Conservation (phyloP, 2,113 vertebrate genomes). For the Leucopsar rothschildi region DNA sequence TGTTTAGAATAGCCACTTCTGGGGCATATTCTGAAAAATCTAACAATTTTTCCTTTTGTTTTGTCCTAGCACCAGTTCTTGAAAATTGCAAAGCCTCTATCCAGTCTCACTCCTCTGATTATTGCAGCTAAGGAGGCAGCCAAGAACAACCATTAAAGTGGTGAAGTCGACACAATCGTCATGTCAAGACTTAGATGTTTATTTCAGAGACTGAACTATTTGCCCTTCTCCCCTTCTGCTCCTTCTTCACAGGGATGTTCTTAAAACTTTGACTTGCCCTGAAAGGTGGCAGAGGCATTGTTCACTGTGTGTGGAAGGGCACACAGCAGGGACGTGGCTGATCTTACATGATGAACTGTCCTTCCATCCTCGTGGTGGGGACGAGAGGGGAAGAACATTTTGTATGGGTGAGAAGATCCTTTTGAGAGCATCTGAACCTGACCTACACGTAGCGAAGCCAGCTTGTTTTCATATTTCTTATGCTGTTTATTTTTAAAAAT, state of each 20-base stretch:
- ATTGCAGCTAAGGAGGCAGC: conserved; percentile 92
- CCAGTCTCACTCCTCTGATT: conserved; percentile 96
- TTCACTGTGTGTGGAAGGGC: not conserved
- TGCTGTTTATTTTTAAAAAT: conserved; percentile 45
- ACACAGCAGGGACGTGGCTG: not conserved
- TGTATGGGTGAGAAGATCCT: not conserved
- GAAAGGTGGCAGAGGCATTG: not conserved
- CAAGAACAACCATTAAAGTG: conserved; percentile 87
- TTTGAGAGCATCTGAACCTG: not conserved
- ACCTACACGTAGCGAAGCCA: conserved; percentile 1
- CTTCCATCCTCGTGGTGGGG: not conserved
- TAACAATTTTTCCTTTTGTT: not conserved
- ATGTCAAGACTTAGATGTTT: conserved; percentile 30
- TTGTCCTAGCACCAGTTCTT: conserved; percentile 89
- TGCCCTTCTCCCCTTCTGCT: not conserved
- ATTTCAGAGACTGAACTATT: not conserved
- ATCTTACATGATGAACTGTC: not conserved
- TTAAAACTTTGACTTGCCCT: not conserved
- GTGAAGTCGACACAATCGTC: not conserved
- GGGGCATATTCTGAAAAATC: not conserved
- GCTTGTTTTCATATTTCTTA: not conserved
- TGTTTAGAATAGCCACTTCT: not conserved
- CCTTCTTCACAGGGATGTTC: not conserved
- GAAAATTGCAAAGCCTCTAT: conserved; percentile 94
- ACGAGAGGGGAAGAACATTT: not conserved